phyloP scores from a whole-genome alignment of 2,113 vertebrate genomes.

The Tetrax tetrax region DNA sequence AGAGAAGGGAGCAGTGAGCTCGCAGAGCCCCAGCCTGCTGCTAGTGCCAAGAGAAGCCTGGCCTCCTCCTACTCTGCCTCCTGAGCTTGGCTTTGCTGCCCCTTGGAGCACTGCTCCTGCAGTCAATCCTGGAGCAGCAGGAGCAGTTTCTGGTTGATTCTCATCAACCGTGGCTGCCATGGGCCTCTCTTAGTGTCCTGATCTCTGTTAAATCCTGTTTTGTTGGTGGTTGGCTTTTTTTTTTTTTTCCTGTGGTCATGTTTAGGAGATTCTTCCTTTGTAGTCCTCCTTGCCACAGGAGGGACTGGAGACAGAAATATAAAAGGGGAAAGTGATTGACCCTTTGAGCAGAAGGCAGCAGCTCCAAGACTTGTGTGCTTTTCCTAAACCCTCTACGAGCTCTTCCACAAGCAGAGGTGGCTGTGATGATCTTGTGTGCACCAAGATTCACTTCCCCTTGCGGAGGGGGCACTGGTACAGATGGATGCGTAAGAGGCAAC shows the following conservation, averaged over 20 bases:
- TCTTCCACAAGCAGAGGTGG: background rate
- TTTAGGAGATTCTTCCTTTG: background rate
- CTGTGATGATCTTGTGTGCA: background rate
- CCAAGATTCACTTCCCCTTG: background rate
- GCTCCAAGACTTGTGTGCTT: background rate
- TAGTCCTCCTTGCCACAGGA: background rate
- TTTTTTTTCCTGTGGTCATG: background rate
- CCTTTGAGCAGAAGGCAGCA: background rate
- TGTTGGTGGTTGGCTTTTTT: no score
- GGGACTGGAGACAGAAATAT: background rate
- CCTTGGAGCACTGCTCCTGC: background rate
- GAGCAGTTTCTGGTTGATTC: background rate
- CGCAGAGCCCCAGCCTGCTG: background rate
- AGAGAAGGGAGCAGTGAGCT: background rate
- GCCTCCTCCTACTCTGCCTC: background rate
- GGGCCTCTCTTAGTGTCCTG: background rate
- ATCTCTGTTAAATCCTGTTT: background rate
- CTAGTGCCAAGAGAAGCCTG: background rate
- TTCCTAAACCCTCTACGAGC: background rate
- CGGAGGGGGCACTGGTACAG: background rate
- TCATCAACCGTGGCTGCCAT: background rate
- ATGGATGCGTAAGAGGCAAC: background rate
- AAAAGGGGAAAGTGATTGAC: background rate
- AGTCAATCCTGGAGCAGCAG: background rate
- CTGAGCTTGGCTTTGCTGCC: background rate